Conservation (phyloP, 2,113 vertebrate genomes). For the Carollia perspicillata region DNA sequence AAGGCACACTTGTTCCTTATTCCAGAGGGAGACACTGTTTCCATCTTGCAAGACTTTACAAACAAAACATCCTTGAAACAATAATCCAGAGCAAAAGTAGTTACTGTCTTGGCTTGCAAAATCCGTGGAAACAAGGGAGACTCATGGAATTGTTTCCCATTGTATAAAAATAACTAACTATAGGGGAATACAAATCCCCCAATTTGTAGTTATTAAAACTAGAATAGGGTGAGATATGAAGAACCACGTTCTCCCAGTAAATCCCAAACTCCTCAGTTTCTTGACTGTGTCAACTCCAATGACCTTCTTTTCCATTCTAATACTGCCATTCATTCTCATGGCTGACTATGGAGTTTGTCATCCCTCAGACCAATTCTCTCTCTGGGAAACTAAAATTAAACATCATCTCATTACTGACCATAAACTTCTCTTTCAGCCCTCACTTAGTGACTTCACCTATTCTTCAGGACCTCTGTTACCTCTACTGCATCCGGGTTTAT, state of each 20-base stretch:
- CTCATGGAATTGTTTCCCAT: neutral
- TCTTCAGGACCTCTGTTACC: neutral
- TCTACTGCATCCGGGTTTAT: neutral
- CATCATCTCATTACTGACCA: neutral
- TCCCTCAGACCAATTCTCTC: neutral
- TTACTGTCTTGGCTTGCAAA: neutral
- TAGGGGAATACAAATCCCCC: neutral
- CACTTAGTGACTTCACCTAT: neutral
- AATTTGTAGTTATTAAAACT: neutral
- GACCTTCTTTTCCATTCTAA: neutral
- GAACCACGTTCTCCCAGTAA: neutral
- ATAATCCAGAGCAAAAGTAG: neutral
- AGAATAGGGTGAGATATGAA: neutral
- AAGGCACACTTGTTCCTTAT: neutral
- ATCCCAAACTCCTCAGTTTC: neutral
- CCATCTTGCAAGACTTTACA: neutral
- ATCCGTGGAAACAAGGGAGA: neutral
- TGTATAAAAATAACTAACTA: neutral
- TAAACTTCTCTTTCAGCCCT: neutral
- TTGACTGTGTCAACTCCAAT: neutral
- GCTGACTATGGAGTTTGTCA: neutral
- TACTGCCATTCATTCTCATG: neutral
- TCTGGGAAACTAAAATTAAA: neutral
- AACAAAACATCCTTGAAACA: neutral
- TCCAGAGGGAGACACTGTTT: neutral